These are phyloP conservation scores for Oreochromis tanganicae DNA, from an alignment of 2,113 vertebrate genomes.

Conservation along the genomic window DNA sequence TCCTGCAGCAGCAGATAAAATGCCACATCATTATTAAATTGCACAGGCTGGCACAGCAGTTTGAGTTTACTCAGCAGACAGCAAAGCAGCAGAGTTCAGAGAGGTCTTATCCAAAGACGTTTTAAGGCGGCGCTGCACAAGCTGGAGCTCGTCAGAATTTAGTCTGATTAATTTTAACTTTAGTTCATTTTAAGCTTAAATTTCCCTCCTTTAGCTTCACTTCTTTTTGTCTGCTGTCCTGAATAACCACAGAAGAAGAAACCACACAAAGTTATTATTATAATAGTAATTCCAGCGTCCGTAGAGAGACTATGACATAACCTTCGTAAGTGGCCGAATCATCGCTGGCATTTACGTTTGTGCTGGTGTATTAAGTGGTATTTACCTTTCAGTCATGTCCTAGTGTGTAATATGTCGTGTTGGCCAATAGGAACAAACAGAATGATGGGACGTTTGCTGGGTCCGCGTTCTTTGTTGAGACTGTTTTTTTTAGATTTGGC, in stretches of 20 bases:
- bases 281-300: rapidly evolving
- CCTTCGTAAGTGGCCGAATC: neutral
- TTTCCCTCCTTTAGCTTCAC: neutral
- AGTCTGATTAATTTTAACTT: neutral
- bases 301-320: neutral
- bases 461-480: neutral
- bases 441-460: neutral
- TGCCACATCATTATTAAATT: neutral
- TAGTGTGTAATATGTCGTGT: neutral
- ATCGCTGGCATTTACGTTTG: neutral
- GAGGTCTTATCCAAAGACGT: neutral
- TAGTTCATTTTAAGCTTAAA: neutral
- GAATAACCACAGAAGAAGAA: neutral
- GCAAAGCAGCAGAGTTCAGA: neutral
- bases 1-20: neutral
- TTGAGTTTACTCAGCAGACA: neutral
- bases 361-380: rapidly evolving
- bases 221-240: neutral
- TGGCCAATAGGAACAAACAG: neutral
- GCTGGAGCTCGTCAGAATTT: neutral
- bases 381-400: neutral
- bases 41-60: neutral
- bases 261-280: rapidly evolving
- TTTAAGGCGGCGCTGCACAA: neutral
- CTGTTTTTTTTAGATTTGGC: neutral